Percentiles rank a stretch among this genome's conserved stretches.
phyloP scores from a whole-genome alignment of 2,888 invertebrate genomes.

The Dugesia japonica region DNA sequence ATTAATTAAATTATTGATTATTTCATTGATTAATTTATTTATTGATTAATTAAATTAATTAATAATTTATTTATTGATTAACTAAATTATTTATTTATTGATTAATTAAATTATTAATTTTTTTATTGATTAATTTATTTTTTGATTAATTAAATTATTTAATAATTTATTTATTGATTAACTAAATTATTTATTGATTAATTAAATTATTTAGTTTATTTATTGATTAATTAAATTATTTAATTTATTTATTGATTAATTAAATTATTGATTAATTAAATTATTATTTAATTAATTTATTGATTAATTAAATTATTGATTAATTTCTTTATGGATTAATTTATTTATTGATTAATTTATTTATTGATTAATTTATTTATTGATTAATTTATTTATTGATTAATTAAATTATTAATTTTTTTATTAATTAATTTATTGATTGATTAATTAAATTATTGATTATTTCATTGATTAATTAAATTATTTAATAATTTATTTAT shows the following conservation, averaged over 20 bases:
- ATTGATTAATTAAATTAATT: too few relatives aligned
- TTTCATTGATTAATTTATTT: too few relatives aligned
- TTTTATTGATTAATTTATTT: neutral
- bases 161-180: too few relatives aligned
- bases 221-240: neutral
- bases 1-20: too few relatives aligned
- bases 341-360: neutral
- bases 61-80: too few relatives aligned
- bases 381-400: neutral
- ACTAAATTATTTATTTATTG: neutral
- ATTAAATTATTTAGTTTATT: slow-evolving; percentile 66
- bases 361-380: too few relatives aligned
- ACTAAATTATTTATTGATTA: slow-evolving; percentile 42
- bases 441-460: neutral
- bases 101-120: too few relatives aligned
- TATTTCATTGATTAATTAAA: too few relatives aligned
- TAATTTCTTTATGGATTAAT: neutral
- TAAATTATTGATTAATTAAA: too few relatives aligned
- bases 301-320: neutral
- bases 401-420: neutral
- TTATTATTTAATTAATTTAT: neutral
- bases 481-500: too few relatives aligned
- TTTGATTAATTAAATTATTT: neutral
- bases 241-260: too few relatives aligned
- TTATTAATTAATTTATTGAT: neutral